These are phyloP conservation scores for Trissolcus brochymenae DNA, from an alignment of 2,888 invertebrate genomes.

Conservation along the genomic window DNA sequence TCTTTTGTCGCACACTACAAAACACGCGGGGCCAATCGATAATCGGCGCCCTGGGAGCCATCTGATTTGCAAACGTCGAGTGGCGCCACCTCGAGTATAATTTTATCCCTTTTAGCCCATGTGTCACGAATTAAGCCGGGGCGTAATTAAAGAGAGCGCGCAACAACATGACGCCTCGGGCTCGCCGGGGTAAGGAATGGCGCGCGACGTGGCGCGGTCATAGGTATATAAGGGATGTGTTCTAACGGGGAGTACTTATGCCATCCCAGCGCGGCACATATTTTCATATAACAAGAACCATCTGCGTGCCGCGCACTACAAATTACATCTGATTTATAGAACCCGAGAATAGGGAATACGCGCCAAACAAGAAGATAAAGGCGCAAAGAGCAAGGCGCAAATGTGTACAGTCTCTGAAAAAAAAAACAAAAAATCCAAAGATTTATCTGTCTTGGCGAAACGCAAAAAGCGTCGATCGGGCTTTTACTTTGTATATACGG, in stretches of 20 bases:
- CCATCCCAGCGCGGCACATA: slow-evolving; percentile 75
- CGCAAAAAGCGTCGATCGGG: slow-evolving; percentile 5
- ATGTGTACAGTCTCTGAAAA: slow-evolving; percentile 34
- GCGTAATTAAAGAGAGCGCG: slow-evolving; percentile 76
- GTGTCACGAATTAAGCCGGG: slow-evolving; percentile 70
- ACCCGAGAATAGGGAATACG: slow-evolving; percentile 58
- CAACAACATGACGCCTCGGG: slow-evolving; percentile 74
- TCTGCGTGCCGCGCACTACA: slow-evolving; percentile 77
- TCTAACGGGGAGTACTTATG: slow-evolving; percentile 76
- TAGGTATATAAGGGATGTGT: slow-evolving; percentile 74
- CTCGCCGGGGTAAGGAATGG: slow-evolving; percentile 64
- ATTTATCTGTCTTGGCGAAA: background rate
- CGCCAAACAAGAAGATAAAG: slow-evolving; percentile 49
- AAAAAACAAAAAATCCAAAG: background rate
- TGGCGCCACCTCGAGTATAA: slow-evolving; percentile 52
- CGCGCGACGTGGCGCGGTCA: slow-evolving; percentile 59
- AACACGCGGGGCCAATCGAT: slow-evolving; percentile 15
- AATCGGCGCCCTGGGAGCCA: slow-evolving; percentile 3
- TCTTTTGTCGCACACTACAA: slow-evolving; percentile 13
- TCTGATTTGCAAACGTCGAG: slow-evolving; percentile 29
- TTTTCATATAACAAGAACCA: slow-evolving; percentile 77
- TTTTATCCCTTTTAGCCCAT: slow-evolving; percentile 62
- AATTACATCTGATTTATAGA: slow-evolving; percentile 77
- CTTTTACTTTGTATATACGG: slow-evolving; percentile 34
- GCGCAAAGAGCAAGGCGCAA: slow-evolving; percentile 55